Evolutionary conservation across 2,797 vertebrate species (phyloP).

Genomic region (Numenius phaeopus): DNA sequence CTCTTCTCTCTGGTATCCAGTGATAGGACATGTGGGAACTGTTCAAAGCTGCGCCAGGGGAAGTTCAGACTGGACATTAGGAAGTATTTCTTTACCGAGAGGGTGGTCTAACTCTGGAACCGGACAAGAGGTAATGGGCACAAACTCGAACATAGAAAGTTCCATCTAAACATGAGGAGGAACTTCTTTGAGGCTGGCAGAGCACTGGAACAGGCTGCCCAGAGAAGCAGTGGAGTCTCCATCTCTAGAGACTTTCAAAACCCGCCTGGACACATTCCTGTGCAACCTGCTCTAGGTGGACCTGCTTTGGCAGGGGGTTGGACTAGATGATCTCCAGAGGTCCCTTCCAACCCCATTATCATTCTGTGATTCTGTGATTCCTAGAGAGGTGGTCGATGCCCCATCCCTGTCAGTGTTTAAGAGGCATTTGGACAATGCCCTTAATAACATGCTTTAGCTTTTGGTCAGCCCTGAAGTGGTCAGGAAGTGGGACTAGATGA

Average conservation of each 20-base stretch:
- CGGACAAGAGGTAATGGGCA: neutral
- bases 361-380: neutral
- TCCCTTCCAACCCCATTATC: too few species aligned
- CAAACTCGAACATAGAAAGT: too few species aligned
- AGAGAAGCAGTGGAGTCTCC: too few species aligned
- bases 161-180: too few species aligned
- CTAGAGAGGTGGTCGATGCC: neutral
- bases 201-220: too few species aligned
- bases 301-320: too few species aligned
- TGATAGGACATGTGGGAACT: neutral
- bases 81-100: neutral
- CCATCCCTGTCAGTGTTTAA: neutral
- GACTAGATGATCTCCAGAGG: too few species aligned
- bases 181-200: too few species aligned
- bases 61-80: neutral
- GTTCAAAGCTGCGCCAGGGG: neutral
- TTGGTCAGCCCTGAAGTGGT: neutral
- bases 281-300: too few species aligned
- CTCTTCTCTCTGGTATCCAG: neutral
- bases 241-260: too few species aligned
- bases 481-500: neutral
- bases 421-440: neutral
- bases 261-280: too few species aligned
- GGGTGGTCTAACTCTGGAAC: neutral
- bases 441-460: neutral